Conservation (phyloP, 2,113 vertebrate genomes). For the Paradoxurus hermaphroditus region DNA sequence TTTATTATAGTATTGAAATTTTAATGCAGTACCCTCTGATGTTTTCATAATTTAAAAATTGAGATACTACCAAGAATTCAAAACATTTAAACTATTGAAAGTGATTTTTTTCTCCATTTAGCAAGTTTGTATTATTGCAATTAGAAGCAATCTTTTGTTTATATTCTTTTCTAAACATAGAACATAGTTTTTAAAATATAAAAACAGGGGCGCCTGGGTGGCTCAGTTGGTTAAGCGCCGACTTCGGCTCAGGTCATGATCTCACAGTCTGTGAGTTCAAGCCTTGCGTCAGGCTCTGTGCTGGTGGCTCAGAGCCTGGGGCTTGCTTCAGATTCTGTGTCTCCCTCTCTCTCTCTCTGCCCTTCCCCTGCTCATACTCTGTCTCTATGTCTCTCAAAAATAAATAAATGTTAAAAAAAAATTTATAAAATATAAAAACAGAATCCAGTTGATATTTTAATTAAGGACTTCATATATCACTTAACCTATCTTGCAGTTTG, state of each 20-base stretch:
- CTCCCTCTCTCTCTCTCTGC: too few species aligned
- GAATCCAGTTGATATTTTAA: background rate
- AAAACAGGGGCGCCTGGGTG: too few species aligned
- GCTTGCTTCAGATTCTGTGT: too few species aligned
- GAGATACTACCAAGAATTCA: background rate
- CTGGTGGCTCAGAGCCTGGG: too few species aligned
- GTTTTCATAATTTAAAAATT: background rate
- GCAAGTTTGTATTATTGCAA: background rate
- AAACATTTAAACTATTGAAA: background rate
- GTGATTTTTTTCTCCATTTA: conserved; percentile 2
- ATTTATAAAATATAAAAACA: background rate
- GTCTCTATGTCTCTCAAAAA: too few species aligned
- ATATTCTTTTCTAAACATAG: background rate
- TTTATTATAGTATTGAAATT: background rate
- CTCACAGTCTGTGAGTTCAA: too few species aligned
- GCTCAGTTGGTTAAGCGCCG: too few species aligned
- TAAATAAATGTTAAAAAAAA: too few species aligned
- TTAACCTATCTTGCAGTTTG: background rate
- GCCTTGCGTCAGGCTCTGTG: too few species aligned
- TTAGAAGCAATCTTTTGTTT: background rate
- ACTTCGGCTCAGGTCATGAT: too few species aligned
- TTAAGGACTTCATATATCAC: background rate
- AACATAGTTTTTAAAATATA: background rate
- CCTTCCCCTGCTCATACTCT: too few species aligned
- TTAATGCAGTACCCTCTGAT: background rate